Evolutionary conservation across 1,140 invertebrate genomes (phyloP), one percentile per base, ranked within the genome.

Genomic region (Drosophila orena): DNA sequence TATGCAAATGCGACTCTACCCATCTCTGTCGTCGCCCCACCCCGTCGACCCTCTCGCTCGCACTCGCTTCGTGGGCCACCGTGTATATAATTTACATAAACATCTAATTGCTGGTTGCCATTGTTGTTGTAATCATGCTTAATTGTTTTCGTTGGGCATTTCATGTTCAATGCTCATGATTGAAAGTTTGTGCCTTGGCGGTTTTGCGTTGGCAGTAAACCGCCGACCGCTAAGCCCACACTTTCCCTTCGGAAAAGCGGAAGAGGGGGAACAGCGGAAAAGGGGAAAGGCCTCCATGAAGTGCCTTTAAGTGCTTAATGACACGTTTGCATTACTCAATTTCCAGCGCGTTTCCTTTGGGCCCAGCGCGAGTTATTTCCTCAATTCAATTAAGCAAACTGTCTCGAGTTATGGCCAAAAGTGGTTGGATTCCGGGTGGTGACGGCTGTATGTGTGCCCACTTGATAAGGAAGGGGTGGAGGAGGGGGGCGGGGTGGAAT

Each of bases 51-150:
- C 10, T 0, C 22, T 8, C 7, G 4, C 22, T 7, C 42, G 12
- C 15, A 14, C 30, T 24, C 12, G 12, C 44, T 24, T 7, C 20
- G 30, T 34, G 17, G n/a, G 35, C 58, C 58, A 59, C 59, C 53
- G 65, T 83, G 66, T 85, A 62, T 78, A 88, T 86, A 88, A 86
- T 86, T 86, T 86, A 88, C 81, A 86, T 86, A 86, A 86, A 86
- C 79, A 86, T 88, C 81, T 86, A 88, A 86, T 85, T 85, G 81
- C 76, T 85, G 81, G 73, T 59, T 85, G 81, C 20, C 66, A 84
- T 81, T 64, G 57, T 85, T 85, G 74, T 69, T 81, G 81, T 85
- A 85, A 85, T 85, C 78, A 86, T 85, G 83, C 73, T 81, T 86
- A 85, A 85, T 85, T 85, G 81, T 85, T 85, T 85, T 85, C 83